Evolutionary conservation across 2,113 vertebrate species (phyloP).

Genomic region (Rattus rattus): DNA sequence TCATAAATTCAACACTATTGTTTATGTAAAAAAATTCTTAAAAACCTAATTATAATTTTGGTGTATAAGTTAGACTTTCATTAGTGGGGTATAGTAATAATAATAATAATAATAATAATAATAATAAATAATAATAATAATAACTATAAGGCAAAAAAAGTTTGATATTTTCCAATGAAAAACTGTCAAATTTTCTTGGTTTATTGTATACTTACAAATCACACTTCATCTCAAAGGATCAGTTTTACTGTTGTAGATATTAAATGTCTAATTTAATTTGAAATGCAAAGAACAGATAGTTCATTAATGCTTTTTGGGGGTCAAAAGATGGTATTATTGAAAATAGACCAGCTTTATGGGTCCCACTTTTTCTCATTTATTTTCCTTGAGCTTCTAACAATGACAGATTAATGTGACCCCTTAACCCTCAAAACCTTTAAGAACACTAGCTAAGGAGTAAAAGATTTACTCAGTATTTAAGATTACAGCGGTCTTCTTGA

Average conservation of each 20-base stretch:
- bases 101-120: too few species aligned
- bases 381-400: slow-evolving; percentile 54
- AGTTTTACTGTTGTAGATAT: background rate
- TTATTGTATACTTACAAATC: slow-evolving; percentile 26
- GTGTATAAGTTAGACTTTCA: background rate
- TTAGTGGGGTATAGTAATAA: background rate
- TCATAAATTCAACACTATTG: background rate
- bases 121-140: background rate
- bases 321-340: background rate
- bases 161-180: slow-evolving; percentile 16
- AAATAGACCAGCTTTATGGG: background rate
- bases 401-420: background rate
- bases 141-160: background rate
- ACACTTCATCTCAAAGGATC: background rate
- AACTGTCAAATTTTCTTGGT: background rate
- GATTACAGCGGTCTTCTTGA: background rate
- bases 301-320: background rate
- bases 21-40: background rate
- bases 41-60: background rate
- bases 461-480: background rate
- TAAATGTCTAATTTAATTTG: background rate
- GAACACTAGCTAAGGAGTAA: background rate
- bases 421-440: background rate
- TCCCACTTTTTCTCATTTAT: background rate
- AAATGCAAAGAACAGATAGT: background rate